Evolutionary conservation across 2,888 invertebrate species (phyloP).

Genomic region (Odontocerum albicorne): DNA sequence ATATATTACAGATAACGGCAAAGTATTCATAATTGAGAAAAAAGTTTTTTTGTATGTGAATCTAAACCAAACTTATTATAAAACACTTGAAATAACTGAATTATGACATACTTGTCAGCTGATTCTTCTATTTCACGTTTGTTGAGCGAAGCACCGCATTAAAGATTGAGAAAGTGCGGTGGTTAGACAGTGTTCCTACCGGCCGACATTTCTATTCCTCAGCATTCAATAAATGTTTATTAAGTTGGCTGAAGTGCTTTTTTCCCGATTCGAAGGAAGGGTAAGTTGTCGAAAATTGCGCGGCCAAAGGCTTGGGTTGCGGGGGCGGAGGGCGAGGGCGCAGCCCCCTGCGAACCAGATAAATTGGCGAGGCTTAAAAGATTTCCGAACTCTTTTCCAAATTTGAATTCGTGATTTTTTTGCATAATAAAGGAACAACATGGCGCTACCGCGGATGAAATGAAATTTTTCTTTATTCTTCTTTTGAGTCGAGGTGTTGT

Average conservation of each 20-base stretch:
- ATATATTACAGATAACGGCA: too few relatives aligned
- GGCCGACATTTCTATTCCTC: constrained; percentile 18
- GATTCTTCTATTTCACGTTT: too few relatives aligned
- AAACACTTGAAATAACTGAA: too few relatives aligned
- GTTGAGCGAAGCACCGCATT: too few relatives aligned
- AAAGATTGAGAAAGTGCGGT: too few relatives aligned
- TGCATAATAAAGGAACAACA: constrained; percentile 13
- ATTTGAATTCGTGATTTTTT: constrained; percentile 22
- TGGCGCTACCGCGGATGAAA: not conserved
- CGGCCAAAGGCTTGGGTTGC: not conserved
- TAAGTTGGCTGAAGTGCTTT: constrained; percentile 31
- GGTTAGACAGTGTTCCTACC: too few relatives aligned
- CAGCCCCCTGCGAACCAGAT: constrained; percentile 20
- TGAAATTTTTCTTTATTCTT: not conserved
- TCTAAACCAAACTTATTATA: too few relatives aligned
- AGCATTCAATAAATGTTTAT: constrained; percentile 32
- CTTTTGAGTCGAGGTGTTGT: not conserved
- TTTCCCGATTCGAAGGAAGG: constrained; percentile 14
- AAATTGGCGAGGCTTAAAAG: constrained; percentile 24
- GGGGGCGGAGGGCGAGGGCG: constrained; percentile 1
- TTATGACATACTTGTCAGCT: too few relatives aligned
- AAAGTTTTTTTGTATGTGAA: too few relatives aligned
- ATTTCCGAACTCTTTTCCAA: constrained; percentile 21
- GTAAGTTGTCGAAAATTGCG: constrained; percentile 19
- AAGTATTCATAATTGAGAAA: too few relatives aligned